Percentiles rank a stretch among this genome's conserved stretches.
Evolutionary conservation across 2,113 vertebrate species (phyloP).

Genomic region (human (Homo sapiens)): DNA sequence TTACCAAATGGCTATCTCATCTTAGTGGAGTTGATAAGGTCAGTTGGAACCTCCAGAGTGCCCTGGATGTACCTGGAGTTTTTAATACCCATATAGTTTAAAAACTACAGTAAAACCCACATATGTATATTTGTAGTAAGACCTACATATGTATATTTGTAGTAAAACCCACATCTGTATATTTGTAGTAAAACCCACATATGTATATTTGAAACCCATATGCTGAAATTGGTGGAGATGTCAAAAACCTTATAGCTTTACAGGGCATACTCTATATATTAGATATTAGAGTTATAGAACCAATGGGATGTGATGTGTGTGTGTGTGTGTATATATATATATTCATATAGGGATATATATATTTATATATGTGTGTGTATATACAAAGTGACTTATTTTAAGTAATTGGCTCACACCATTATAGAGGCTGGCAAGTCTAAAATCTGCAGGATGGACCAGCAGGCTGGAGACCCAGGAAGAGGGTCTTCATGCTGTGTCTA

Average conservation of each 20-base stretch:
- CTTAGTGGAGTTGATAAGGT: not conserved
- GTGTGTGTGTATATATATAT: not conserved
- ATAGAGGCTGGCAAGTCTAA: not conserved
- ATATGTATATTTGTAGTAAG: too few relatives aligned
- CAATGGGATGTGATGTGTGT: not conserved
- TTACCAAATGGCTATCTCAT: not conserved
- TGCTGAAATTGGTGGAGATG: not conserved
- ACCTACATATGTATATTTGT: too few relatives aligned
- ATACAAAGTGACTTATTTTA: not conserved
- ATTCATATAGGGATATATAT: too few relatives aligned
- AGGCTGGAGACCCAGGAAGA: not conserved
- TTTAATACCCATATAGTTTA: not conserved
- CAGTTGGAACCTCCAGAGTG: not conserved
- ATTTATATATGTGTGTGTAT: not conserved
- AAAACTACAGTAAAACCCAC: not conserved
- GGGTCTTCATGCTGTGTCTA: not conserved
- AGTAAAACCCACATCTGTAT: too few relatives aligned
- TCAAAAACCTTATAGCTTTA: not conserved
- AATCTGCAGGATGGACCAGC: not conserved
- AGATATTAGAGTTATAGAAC: not conserved
- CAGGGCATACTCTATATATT: not conserved
- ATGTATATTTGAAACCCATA: too few relatives aligned
- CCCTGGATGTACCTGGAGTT: not conserved
- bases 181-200: too few relatives aligned
- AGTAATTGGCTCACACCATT: not conserved